Evolutionary conservation across 1,140 invertebrate species (phyloP), one percentile per base, ranked within the genome.

Genomic region (Drosophila obscura): DNA sequence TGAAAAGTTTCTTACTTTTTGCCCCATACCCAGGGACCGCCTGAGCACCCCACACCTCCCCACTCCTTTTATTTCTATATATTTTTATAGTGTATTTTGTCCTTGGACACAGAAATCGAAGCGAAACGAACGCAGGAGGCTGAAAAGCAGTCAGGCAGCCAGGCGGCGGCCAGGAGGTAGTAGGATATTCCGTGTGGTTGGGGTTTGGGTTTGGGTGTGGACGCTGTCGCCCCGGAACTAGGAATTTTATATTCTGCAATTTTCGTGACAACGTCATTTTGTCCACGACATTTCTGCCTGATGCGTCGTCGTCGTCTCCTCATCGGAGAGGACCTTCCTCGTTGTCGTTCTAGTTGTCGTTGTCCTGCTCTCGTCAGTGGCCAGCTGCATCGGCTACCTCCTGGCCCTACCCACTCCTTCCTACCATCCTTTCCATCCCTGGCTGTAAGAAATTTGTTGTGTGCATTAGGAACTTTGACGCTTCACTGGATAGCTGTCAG

Each of bases 191-290:
- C 78, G 78, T 85, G 79, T 87, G 78, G 82, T 77, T 78, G 65
- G 69, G 55, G 78, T 78, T 77, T 78, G 65, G 69, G 55, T 77
- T 78, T 67, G 69, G 55, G 71, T 71, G 52, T 64, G 52, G 61
- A 55, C 51, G 64, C 57, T 41, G 68, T 48, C 58, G 67, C 61
- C 68, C 76, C 81, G 85, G 85, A 90, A 90, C 83, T 90, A 79
- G 80, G 78, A 90, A 88, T 90, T 90, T 90, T 90, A 90, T 88
- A 90, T 88, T 90, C 88, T 90, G 82, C 88, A 90, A 90, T 90
- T 90, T 90, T 90, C 88, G 88, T 90, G 88, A 90, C 88, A 90
- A 89, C 84, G 88, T 90, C 89, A 90, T 90, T 90, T 88, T 89
- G 83, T 90, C 88, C 88, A 88, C 88, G 89, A 90, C 85, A 81